Evolutionary conservation across 2,797 vertebrate species (phyloP).

Genomic region (Sitta carolinensis): DNA sequence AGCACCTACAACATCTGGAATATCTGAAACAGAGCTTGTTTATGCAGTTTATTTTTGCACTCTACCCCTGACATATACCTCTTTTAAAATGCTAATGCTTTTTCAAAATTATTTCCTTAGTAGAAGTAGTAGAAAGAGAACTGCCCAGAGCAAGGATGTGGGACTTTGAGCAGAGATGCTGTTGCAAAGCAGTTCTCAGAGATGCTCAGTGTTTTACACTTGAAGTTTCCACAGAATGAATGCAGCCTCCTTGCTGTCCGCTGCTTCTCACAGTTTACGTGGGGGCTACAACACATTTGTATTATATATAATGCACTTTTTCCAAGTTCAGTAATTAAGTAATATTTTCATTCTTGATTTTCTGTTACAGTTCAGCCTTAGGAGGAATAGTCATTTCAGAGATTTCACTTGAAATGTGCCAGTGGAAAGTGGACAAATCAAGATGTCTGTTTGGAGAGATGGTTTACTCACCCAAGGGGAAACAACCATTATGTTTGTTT

Average conservation of each 20-base stretch:
- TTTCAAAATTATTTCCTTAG: background rate
- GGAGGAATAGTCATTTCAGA: background rate
- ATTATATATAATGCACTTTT: background rate
- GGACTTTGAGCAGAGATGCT: background rate
- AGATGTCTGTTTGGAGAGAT: background rate
- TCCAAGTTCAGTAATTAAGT: background rate
- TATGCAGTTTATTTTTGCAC: background rate
- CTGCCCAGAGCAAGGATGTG: background rate
- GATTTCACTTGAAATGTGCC: background rate
- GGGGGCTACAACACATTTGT: background rate
- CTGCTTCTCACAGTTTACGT: background rate
- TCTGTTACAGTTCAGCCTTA: background rate
- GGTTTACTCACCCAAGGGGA: background rate
- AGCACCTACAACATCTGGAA: background rate
- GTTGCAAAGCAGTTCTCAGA: accelerated
- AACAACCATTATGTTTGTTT: background rate
- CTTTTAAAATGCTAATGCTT: background rate
- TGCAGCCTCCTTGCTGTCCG: background rate
- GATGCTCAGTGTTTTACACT: accelerated
- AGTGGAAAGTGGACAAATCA: background rate
- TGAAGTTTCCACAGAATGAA: background rate
- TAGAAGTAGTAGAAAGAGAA: background rate
- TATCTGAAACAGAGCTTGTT: background rate
- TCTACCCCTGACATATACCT: background rate
- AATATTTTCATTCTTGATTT: background rate